A percentile compares a stretch with the other conserved stretches of the same genome.
Conservation (phyloP, 2,797 vertebrate species). For the Chaunax sp. region DNA sequence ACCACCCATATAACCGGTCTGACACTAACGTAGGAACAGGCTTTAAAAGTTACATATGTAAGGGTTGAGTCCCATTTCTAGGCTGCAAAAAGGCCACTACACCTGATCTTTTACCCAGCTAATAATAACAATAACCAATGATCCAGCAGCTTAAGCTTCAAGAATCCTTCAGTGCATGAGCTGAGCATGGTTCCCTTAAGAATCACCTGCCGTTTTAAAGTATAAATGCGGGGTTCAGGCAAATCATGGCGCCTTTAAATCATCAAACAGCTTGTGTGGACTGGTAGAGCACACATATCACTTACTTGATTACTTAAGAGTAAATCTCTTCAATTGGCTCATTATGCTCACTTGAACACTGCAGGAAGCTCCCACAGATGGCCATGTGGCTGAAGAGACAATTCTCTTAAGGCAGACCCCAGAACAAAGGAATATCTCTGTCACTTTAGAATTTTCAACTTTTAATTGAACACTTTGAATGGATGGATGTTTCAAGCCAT, state of each 20-base stretch:
- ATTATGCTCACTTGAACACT: constrained; percentile 4
- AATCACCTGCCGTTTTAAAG: background rate
- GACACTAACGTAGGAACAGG: background rate
- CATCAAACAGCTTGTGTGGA: constrained; percentile 7
- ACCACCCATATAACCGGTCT: background rate
- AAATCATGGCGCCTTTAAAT: constrained; percentile 7
- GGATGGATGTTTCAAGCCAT: constrained; percentile 26
- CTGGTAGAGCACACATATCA: constrained; percentile 5
- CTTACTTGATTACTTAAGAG: constrained; percentile 7
- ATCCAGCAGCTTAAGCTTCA: background rate
- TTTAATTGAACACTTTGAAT: too few relatives aligned
- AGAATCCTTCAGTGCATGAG: background rate
- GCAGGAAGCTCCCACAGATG: constrained; percentile 14
- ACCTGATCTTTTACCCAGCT: constrained; percentile 5
- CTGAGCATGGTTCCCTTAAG: background rate
- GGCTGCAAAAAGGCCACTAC: constrained; percentile 1
- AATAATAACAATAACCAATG: background rate
- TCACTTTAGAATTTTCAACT: too few relatives aligned
- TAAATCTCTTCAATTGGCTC: constrained; percentile 18
- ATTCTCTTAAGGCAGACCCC: constrained; percentile 6
- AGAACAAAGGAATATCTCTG: too few relatives aligned
- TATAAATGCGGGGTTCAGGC: constrained; percentile 11
- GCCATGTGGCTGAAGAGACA: constrained; percentile 18
- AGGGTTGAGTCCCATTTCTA: background rate
- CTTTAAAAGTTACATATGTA: background rate